phyloP scores from a whole-genome alignment of 2,113 vertebrate genomes.

The Nettapus auritus region DNA sequence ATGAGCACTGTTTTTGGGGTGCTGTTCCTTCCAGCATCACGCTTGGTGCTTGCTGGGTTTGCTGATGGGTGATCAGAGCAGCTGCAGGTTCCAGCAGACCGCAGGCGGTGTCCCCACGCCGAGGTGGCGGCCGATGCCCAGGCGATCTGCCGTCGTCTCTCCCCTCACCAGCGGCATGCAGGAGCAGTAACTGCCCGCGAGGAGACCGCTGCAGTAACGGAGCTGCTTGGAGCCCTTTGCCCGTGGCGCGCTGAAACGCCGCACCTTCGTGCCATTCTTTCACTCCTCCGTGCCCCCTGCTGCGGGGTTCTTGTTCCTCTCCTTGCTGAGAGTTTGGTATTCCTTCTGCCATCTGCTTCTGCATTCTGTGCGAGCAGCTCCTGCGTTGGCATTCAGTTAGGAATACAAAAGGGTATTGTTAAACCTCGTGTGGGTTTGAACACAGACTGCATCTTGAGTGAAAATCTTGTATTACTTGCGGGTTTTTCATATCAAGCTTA shows the following conservation, averaged over 20 bases:
- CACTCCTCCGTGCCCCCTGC: accelerated
- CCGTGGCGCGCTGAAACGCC: no score
- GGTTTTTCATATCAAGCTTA: not conserved
- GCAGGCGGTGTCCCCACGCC: accelerated
- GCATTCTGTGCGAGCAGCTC: not conserved
- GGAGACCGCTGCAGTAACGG: accelerated
- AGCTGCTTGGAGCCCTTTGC: not conserved
- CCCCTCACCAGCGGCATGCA: not conserved
- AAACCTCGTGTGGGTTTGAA: not conserved
- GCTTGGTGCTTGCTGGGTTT: not conserved
- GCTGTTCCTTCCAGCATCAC: accelerated
- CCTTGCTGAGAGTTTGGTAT: not conserved
- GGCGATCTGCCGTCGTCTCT: not conserved
- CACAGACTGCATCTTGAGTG: not conserved
- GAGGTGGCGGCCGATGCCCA: accelerated
- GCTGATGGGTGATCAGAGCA: not conserved
- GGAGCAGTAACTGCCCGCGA: not conserved
- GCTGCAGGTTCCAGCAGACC: not conserved
- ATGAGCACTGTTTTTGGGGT: accelerated
- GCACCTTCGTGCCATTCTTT: not conserved
- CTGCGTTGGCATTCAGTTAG: not conserved
- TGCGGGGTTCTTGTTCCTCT: not conserved
- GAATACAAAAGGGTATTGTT: not conserved
- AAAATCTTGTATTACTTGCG: not conserved
- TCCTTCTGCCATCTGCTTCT: not conserved